These are phyloP conservation scores for Microhierax caerulescens DNA, from an alignment of 2,797 vertebrate genomes.

Conservation along the genomic window DNA sequence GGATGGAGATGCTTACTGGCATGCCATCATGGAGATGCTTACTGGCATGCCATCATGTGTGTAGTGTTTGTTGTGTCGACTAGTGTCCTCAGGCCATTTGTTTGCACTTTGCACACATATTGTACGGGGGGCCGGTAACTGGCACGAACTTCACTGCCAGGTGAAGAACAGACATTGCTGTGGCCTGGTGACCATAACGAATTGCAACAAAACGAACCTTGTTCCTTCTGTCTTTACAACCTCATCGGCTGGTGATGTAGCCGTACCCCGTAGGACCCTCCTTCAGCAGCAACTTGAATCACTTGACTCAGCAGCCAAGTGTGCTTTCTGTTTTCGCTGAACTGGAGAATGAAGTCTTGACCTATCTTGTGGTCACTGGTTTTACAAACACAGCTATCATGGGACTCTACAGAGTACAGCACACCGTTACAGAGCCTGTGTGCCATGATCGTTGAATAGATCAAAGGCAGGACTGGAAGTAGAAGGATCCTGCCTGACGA, in stretches of 20 bases:
- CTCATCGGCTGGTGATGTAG: neutral
- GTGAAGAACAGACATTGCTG: neutral
- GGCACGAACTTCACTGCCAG: neutral
- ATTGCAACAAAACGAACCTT: neutral
- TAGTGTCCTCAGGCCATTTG: neutral
- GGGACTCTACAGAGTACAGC: neutral
- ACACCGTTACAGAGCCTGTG: rapidly evolving
- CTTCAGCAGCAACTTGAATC: neutral
- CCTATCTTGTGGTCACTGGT: neutral
- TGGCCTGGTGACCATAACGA: neutral
- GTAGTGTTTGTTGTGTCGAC: neutral
- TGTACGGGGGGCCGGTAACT: neutral
- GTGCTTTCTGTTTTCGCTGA: neutral
- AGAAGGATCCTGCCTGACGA: neutral
- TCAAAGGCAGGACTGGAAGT: neutral
- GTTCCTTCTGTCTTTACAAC: neutral
- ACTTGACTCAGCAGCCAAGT: neutral
- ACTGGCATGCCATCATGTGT: rapidly evolving
- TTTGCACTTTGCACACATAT: neutral
- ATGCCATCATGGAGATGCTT: neutral
- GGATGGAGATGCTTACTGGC: neutral
- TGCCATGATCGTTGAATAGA: neutral
- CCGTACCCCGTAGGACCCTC: neutral
- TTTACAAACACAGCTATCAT: neutral
- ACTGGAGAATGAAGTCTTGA: neutral